Conservation (phyloP, 2,888 invertebrate species). For the Tipula confusa region DNA sequence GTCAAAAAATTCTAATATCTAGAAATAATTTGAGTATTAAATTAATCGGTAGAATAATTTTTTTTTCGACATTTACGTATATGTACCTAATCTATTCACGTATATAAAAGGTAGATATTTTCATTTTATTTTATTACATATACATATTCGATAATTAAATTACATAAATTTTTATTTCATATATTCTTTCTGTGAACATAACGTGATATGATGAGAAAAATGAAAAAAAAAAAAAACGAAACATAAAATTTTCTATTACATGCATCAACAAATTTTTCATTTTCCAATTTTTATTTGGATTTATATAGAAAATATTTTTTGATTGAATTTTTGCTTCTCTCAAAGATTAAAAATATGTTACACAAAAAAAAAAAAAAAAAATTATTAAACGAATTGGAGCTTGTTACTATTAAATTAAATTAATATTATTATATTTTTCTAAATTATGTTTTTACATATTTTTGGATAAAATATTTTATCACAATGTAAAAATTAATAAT, state of each 20-base stretch:
- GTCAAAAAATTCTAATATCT: background rate
- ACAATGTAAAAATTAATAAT: background rate
- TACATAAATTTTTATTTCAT: background rate
- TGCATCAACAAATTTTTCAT: background rate
- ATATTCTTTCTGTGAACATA: background rate
- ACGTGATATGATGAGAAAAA: background rate
- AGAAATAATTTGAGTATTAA: background rate
- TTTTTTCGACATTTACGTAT: background rate
- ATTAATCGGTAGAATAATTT: background rate
- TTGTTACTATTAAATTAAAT: background rate
- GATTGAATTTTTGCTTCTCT: background rate
- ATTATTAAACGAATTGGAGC: slow-evolving; percentile 12
- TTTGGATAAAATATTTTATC: background rate
- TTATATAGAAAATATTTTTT: background rate
- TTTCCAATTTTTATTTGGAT: background rate
- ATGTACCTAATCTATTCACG: background rate
- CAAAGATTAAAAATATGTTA: background rate
- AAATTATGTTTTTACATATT: background rate
- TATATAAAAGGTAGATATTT: background rate
- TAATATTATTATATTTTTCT: no score
- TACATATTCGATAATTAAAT: slow-evolving; percentile 6
- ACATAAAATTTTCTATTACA: slow-evolving; percentile 20
- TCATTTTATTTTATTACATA: background rate
- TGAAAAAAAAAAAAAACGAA: background rate
- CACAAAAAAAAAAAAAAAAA: background rate